phyloP scores from a whole-genome alignment of 2,797 vertebrate genomes.

The Euphonia xanthogaster region DNA sequence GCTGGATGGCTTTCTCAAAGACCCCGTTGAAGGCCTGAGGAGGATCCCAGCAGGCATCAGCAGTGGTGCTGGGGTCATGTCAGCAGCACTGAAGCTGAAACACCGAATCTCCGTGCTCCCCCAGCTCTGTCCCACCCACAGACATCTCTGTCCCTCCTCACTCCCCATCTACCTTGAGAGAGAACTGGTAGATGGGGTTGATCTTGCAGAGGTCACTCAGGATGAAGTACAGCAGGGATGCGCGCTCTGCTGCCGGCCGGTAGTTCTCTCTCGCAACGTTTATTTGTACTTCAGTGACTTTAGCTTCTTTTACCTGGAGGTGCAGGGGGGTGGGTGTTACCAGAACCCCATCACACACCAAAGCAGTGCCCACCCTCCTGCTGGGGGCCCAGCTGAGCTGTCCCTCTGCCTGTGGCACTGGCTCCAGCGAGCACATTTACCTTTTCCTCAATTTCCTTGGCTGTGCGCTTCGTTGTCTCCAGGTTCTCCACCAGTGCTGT shows the following conservation, averaged over 20 bases:
- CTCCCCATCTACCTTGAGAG: conserved; percentile 66
- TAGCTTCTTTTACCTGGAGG: conserved; percentile 72
- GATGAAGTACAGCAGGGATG: conserved; percentile 78
- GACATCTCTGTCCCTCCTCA: background rate
- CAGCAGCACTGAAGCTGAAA: background rate
- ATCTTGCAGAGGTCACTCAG: conserved; percentile 78
- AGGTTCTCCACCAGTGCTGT: conserved; percentile 75
- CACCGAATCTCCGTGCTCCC: accelerated
- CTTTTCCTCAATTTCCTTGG: conserved; percentile 76
- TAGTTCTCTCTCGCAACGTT: conserved; percentile 74
- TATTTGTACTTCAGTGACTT: conserved; percentile 72
- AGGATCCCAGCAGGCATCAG: background rate
- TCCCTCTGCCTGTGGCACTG: accelerated
- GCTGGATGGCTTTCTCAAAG: conserved; percentile 75
- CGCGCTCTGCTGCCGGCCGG: conserved; percentile 65
- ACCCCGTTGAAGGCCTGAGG: conserved; percentile 74
- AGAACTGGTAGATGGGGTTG: conserved; percentile 81
- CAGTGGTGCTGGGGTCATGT: accelerated
- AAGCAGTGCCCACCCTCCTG: background rate
- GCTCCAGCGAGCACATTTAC: background rate
- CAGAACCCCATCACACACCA: accelerated
- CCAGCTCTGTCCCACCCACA: accelerated
- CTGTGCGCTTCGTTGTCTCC: conserved; percentile 74
- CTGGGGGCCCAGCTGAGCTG: background rate
- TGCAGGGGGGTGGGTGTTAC: background rate